Conservation (phyloP, 1,140 invertebrate genomes). For the Tetramorium parvispinum region DNA sequence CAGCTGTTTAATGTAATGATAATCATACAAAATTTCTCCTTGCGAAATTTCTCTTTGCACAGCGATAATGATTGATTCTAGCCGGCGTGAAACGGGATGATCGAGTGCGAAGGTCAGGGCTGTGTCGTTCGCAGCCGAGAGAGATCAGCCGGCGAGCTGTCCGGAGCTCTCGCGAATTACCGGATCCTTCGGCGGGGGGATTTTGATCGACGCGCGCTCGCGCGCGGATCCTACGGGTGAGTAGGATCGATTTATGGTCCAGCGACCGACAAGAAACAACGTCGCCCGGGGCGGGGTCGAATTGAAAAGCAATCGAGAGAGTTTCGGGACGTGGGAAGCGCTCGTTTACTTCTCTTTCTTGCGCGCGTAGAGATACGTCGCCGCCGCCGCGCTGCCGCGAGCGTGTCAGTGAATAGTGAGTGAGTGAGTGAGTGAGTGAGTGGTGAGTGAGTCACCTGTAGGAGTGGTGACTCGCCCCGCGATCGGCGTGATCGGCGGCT, state of each 20-base stretch:
- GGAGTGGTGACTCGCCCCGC: constrained; percentile 73
- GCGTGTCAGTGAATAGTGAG: constrained; percentile 58
- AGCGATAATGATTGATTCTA: constrained; percentile 52
- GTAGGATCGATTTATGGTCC: constrained; percentile 71
- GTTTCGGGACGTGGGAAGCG: constrained; percentile 77
- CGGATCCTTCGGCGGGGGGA: constrained; percentile 28
- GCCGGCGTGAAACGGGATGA: constrained; percentile 32
- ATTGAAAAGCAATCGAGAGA: constrained; percentile 72
- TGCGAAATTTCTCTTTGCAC: constrained; percentile 39
- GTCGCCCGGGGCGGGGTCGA: constrained; percentile 74
- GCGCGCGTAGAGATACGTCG: constrained; percentile 5
- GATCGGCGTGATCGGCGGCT: constrained; percentile 70
- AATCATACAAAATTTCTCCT: constrained; percentile 46
- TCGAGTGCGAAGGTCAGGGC: constrained; percentile 52
- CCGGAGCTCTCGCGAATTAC: constrained; percentile 44
- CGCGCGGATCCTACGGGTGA: constrained; percentile 37
- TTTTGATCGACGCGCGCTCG: constrained; percentile 42
- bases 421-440: constrained; percentile 66
- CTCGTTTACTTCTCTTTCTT: constrained; percentile 55
- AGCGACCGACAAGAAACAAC: constrained; percentile 62
- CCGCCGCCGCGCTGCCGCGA: not conserved
- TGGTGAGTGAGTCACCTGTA: constrained; percentile 73
- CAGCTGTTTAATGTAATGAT: constrained; percentile 44
- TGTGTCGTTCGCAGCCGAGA: constrained; percentile 33
- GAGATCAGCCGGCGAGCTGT: constrained; percentile 15